Percentiles rank a stretch among this genome's conserved stretches.
phyloP scores from a whole-genome alignment of 2,888 invertebrate species.

The Leptinotarsa haldemani region DNA sequence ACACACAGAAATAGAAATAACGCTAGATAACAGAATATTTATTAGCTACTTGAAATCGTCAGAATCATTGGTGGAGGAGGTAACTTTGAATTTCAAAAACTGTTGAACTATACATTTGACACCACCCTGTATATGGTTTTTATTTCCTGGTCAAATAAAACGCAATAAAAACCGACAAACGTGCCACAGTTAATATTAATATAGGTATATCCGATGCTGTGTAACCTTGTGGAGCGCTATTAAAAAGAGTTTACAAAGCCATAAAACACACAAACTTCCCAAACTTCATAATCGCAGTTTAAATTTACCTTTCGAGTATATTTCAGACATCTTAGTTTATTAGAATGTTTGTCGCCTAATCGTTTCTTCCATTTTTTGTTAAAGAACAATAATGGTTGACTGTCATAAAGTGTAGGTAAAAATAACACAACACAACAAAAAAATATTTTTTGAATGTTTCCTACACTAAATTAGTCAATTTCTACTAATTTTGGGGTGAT shows the following conservation, averaged over 20 bases:
- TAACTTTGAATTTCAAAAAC: background rate
- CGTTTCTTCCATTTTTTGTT: background rate
- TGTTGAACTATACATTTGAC: background rate
- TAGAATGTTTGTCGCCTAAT: slow-evolving; percentile 4
- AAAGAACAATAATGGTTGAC: background rate
- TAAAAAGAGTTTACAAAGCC: slow-evolving; percentile 19
- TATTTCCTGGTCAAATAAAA: slow-evolving; percentile 8
- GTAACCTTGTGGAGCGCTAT: slow-evolving; percentile 14
- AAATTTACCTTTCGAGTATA: slow-evolving; percentile 24
- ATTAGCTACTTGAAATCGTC: no score
- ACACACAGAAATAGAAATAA: slow-evolving; percentile 7
- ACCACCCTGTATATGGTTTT: background rate
- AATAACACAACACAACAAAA: no score
- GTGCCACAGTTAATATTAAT: background rate
- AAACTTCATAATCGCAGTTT: slow-evolving; percentile 25
- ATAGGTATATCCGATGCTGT: background rate
- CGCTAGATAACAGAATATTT: background rate
- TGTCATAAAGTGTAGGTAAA: background rate
- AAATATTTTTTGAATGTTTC: no score
- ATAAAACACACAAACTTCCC: slow-evolving; percentile 20
- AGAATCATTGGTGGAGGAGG: background rate
- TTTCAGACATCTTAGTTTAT: slow-evolving; percentile 8
- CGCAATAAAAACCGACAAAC: slow-evolving; percentile 15
- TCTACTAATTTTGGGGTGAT: no score
- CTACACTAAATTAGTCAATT: no score